A percentile compares a stretch with the other conserved stretches of the same genome.
Conservation (phyloP, 2,797 vertebrate species). For the Prionace glauca region DNA sequence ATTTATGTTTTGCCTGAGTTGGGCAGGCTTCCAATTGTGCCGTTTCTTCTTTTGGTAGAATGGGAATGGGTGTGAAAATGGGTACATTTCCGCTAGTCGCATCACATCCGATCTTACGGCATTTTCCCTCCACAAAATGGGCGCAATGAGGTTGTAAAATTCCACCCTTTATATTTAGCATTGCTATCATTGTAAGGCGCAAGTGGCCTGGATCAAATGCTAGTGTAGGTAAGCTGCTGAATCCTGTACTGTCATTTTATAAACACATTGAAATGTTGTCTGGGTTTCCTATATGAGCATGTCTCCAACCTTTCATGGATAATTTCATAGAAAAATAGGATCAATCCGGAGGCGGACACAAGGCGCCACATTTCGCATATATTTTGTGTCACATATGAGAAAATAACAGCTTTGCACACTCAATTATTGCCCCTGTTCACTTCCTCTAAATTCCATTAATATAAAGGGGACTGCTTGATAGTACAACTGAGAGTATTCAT, state of each 20-base stretch:
- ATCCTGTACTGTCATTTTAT: neutral
- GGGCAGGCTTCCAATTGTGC: no score
- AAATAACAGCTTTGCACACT: neutral
- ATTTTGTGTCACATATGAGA: neutral
- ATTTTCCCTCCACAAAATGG: no score
- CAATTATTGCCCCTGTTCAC: neutral
- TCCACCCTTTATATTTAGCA: neutral
- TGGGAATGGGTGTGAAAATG: no score
- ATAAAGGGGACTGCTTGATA: neutral
- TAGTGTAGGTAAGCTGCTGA: neutral
- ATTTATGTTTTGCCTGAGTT: no score
- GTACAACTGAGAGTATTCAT: neutral
- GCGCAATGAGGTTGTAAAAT: no score
- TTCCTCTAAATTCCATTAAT: neutral
- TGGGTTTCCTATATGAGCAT: neutral
- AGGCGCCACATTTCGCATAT: neutral
- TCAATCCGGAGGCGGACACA: neutral
- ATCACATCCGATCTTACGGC: no score
- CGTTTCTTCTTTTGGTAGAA: no score
- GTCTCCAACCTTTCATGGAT: neutral
- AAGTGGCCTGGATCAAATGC: neutral
- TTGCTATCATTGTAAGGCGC: neutral
- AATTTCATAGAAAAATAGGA: slow-evolving; percentile 1
- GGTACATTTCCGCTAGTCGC: no score
- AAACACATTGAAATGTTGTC: neutral